Conservation (phyloP, 1,140 invertebrate genomes). For the Ceratina japonica region DNA sequence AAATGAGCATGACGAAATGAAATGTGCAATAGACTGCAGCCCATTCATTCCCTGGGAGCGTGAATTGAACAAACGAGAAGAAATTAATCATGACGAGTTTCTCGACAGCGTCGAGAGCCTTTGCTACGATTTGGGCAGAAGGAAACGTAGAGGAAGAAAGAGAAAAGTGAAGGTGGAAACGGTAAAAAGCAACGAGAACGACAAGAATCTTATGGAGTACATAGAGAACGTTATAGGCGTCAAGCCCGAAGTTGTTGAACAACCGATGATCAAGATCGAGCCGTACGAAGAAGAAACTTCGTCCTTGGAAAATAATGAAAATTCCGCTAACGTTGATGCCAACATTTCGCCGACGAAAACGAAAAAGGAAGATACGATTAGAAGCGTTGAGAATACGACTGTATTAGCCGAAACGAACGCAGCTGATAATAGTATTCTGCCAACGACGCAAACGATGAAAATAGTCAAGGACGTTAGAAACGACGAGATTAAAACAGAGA, state of each 20-base stretch:
- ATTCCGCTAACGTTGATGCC: neutral
- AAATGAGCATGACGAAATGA: neutral
- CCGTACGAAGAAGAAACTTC: neutral
- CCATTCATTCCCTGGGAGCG: constrained; percentile 50
- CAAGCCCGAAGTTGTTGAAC: too few species aligned
- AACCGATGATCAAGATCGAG: too few species aligned
- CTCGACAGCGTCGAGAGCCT: constrained; percentile 48
- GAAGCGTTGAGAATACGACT: too few species aligned
- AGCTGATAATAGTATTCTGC: neutral
- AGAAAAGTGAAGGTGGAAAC: constrained; percentile 4
- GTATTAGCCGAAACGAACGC: too few species aligned
- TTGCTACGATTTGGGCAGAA: constrained; percentile 54
- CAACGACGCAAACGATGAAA: neutral
- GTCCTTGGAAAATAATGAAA: neutral
- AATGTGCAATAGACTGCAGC: constrained; percentile 14
- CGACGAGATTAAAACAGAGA: neutral
- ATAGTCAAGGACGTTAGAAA: neutral
- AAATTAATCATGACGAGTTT: constrained; percentile 61
- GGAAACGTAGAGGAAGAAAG: constrained; percentile 41
- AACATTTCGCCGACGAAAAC: too few species aligned
- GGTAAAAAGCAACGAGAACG: neutral
- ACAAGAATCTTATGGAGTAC: neutral
- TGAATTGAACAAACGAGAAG: constrained; percentile 57
- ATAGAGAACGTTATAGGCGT: neutral
- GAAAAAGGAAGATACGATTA: too few species aligned